Evolutionary conservation across 53 echinoderm and acorn worm genomes (phyloP), one percentile per base, ranked within the genome.

Genomic region (Temnopleurus reevesii): DNA sequence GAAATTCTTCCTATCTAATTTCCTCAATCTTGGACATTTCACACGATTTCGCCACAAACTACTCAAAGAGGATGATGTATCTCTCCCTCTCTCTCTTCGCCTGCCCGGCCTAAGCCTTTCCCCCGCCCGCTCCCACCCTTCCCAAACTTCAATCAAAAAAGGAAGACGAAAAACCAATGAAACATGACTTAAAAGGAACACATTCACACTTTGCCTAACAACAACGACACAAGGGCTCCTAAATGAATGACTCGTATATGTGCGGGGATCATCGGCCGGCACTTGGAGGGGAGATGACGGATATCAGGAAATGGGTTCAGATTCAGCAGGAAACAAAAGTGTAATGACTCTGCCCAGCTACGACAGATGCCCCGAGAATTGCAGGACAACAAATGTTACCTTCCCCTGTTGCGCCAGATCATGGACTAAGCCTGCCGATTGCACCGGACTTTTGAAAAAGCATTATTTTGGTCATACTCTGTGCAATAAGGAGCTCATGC

Each of bases 321-420:
- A 87, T 87, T 66, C 49, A 34, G 53, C 88, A 87, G 88, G 88
- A 87, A 87, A 71, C 88, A 87, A 87, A 87, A 66, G 65, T 66
- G 88, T 87, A 87, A 47, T 87, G 88, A 87, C 88, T 87, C 88
- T 87, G 66, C 71, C 66, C 46, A 49, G 66, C 71, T 66, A 87
- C 71, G 24, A 66, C 88, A 87, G 88, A 65, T 87, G 88, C 88
- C 53, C 19, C 1, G 24, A 53, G 65, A 33, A 54, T 19, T 66
- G 46, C 53, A 66, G 66, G 88, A 87, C 47, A 85, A 31, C 88
- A 87, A 87, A 87, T 87, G 71, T 66, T 87, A 29, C 53, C 71
- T 71, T 71, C 80, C 24, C 80, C 80, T 80, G 80, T 80, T 51
- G 47, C 80, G 24, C 12, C 80, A 23, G 43, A 80, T 80, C 80